Base-by-base conservation (phyloP, 2,888 invertebrate genomes). In the Syrista parreyssii region DNA sequence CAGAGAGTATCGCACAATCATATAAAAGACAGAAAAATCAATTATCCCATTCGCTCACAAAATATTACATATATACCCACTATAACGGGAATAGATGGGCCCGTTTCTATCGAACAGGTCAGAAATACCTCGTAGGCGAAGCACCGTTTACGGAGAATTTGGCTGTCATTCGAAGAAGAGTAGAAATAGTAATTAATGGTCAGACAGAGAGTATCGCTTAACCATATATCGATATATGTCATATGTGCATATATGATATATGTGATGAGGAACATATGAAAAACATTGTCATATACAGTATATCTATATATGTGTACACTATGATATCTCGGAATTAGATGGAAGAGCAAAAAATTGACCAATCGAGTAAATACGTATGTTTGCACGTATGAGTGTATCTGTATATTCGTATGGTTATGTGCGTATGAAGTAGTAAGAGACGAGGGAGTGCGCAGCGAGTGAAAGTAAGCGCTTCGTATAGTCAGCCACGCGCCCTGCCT, bases 401-500 rank as follows among this genome's bases (percentile, higher is more conserved):
- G 40, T 40, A 23, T 55, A 55, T 9, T 23, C 23, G 2, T 23
- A 23, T 23, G 55, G 55, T 15, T 55, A 55, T 55, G 55, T 23
- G 23, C 23, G 23, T 55, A 74, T 76, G 33, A 73, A 76, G 77
- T 30, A 78, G 68, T 72, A 69, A 75, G 23, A 40, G 73, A 34
- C 31, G 71, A 31, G 71, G 32, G 71, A 71, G 71, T 33, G 71
- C 0, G 71, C 31, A 82, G 84, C 84, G 86, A 89, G 89, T 89
- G 89, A 89, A 89, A 89, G 89, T 88, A 88, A 87, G 82, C 78
- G 82, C 84, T 78, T 80, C 78, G 55, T 77, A 78, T 77, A 78
- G 78, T 79, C 83, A 82, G 86, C 86, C 87, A 88, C 88, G 88
- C 88, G 88, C 84, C 86, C 86, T 85, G 84, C 82, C 81, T 80